These are phyloP conservation scores for Nemurella pictetii DNA, from an alignment of 2,888 invertebrate genomes.

Conservation along the genomic window DNA sequence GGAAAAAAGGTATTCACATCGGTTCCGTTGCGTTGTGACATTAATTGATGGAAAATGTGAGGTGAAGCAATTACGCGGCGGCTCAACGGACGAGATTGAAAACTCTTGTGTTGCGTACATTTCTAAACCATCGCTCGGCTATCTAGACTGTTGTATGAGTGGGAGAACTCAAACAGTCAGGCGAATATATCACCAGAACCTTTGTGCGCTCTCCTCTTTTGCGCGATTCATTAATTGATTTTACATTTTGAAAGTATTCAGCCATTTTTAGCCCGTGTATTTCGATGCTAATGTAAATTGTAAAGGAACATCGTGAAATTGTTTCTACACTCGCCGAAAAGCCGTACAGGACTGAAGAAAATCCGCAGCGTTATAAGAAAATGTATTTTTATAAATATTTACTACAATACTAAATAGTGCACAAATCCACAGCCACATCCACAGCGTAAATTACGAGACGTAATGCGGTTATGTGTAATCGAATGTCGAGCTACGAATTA, in stretches of 20 bases:
- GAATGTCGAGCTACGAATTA: background rate
- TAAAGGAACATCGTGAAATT: no score
- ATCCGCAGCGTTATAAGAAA: no score
- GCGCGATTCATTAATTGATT: background rate
- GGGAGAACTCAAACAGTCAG: background rate
- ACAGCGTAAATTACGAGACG: background rate
- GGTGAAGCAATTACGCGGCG: background rate
- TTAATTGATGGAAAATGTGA: background rate
- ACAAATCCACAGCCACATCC: no score
- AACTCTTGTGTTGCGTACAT: background rate
- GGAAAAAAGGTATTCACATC: background rate
- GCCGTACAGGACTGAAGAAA: no score
- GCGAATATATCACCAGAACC: background rate
- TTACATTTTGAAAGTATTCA: background rate
- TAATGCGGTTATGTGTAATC: background rate
- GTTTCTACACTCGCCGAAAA: no score
- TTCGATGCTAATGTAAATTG: no score
- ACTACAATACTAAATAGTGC: no score
- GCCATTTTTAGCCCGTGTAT: no score
- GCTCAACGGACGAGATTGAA: background rate
- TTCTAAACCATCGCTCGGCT: background rate
- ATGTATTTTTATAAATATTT: no score
- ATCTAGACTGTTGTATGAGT: background rate
- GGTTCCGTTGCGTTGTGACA: background rate
- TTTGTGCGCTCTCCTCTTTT: background rate